Conservation (phyloP, 2,888 invertebrate genomes). For the Trisateles emortualis region DNA sequence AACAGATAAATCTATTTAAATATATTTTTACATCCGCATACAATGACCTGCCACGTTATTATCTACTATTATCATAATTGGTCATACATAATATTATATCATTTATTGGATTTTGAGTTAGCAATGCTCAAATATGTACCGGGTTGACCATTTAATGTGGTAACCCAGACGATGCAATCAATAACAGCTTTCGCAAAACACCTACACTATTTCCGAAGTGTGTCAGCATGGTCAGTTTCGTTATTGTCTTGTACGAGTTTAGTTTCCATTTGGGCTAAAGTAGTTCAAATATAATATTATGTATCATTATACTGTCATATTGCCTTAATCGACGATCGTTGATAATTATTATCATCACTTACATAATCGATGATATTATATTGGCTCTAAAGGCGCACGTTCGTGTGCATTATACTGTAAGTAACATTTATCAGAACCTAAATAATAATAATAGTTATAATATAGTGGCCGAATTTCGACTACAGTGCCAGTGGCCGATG, state of each 20-base stretch:
- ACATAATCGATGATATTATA: background rate
- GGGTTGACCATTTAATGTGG: constrained; percentile 4
- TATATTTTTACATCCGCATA: constrained; percentile 10
- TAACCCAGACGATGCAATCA: constrained; percentile 24
- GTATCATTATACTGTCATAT: background rate
- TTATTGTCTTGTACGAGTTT: background rate
- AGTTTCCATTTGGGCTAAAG: constrained; percentile 1
- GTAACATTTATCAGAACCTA: too few species aligned
- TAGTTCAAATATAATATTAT: background rate
- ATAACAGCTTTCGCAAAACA: constrained; percentile 31
- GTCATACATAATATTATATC: constrained; percentile 25
- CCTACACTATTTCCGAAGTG: constrained; percentile 27
- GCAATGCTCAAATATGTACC: constrained; percentile 22
- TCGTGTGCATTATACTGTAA: too few species aligned
- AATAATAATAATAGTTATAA: too few species aligned
- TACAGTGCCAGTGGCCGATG: too few species aligned
- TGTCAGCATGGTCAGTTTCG: constrained; percentile 17
- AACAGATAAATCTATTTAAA: constrained; percentile 8
- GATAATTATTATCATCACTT: background rate
- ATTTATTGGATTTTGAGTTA: constrained; percentile 13
- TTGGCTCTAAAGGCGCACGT: background rate
- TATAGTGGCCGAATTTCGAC: too few species aligned
- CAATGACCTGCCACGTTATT: constrained; percentile 9
- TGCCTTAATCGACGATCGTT: background rate
- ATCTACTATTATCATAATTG: constrained; percentile 1